A percentile compares a stretch with the other conserved stretches of the same genome.
These are phyloP conservation scores for Dichetophora obliterata DNA, from an alignment of 2,888 invertebrate genomes.

Conservation along the genomic window DNA sequence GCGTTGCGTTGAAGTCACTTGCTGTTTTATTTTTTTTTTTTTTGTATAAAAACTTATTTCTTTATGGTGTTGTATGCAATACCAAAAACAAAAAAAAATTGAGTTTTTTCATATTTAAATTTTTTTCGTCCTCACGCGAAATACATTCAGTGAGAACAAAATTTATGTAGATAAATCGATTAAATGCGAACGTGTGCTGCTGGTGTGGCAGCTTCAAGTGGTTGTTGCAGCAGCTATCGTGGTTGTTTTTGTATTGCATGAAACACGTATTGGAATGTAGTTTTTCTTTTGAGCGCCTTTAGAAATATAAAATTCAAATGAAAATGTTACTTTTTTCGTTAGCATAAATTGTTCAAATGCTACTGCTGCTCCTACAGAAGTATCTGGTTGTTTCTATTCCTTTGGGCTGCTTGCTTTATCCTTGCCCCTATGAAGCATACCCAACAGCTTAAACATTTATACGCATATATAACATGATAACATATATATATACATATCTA, in stretches of 20 bases:
- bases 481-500: no score
- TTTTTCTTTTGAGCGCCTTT: not conserved
- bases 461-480: no score
- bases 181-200: not conserved
- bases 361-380: not conserved
- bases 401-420: not conserved
- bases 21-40: not conserved
- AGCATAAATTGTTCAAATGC: conserved; percentile 8
- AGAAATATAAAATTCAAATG: not conserved
- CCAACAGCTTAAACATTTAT: not conserved
- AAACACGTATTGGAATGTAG: conserved; percentile 3
- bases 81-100: not conserved
- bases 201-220: not conserved
- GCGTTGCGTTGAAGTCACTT: no score
- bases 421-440: no score
- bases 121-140: not conserved
- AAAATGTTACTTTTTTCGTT: not conserved
- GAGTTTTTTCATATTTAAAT: no score
- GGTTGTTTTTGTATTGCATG: not conserved
- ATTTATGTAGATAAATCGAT: conserved; percentile 14
- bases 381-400: no score
- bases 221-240: not conserved
- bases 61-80: not conserved
- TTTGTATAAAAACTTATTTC: not conserved
- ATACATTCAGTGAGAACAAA: not conserved